Evolutionary conservation across 2,888 invertebrate genomes (phyloP).

Genomic region (Mythimna lalbum): DNA sequence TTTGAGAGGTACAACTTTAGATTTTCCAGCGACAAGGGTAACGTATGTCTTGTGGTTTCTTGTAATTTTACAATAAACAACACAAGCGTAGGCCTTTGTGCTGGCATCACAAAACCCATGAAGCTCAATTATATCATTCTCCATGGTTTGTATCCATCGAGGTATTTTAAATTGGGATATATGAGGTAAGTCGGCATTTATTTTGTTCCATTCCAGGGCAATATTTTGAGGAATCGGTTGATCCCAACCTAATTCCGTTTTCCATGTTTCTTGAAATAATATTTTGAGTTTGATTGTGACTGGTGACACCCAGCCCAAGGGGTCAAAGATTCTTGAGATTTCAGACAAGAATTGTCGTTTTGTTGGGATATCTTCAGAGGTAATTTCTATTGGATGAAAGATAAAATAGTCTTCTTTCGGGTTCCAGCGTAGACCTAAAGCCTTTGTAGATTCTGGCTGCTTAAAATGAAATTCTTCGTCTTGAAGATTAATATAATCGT

Average conservation of each 20-base stretch:
- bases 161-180: slow-evolving; percentile 1
- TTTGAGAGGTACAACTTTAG: slow-evolving; percentile 1
- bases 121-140: slow-evolving; percentile 6
- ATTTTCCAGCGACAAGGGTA: slow-evolving; percentile 16
- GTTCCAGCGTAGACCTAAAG: slow-evolving; percentile 18
- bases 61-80: too few relatives aligned
- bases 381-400: slow-evolving; percentile 13
- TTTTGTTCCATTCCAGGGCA: too few relatives aligned
- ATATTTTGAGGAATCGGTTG: too few relatives aligned
- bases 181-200: not conserved
- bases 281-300: slow-evolving; percentile 24
- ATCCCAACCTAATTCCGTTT: not conserved
- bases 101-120: not conserved
- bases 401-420: slow-evolving; percentile 4
- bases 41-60: not conserved
- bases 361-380: not conserved
- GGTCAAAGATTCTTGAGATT: slow-evolving; percentile 4
- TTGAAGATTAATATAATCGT: too few relatives aligned
- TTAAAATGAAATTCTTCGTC: too few relatives aligned
- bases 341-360: slow-evolving; percentile 4
- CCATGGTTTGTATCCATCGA: slow-evolving; percentile 6
- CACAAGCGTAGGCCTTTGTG: slow-evolving; percentile 1
- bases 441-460: slow-evolving; percentile 1
- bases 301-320: not conserved
- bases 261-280: slow-evolving; percentile 18